Conservation (phyloP, 2,113 vertebrate species). For the Eulemur macaco region DNA sequence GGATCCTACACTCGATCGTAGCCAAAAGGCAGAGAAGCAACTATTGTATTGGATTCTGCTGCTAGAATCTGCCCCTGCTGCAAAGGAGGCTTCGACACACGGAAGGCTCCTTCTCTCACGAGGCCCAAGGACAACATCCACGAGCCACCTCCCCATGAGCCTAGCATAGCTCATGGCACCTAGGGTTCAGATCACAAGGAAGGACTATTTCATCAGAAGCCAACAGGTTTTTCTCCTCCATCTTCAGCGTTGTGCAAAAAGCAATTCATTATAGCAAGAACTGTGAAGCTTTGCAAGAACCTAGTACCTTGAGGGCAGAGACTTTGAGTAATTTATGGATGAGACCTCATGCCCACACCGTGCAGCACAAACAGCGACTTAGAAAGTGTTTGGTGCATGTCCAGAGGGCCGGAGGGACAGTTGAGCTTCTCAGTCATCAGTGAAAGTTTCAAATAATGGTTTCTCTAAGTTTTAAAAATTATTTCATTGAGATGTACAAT, state of each 20-base stretch:
- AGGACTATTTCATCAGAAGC: background rate
- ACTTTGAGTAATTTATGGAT: background rate
- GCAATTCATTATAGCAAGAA: background rate
- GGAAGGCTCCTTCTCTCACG: background rate
- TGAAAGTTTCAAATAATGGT: background rate
- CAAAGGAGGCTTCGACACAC: background rate
- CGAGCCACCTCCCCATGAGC: too few species aligned
- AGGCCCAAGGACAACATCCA: background rate
- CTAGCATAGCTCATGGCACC: background rate
- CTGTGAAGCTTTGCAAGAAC: background rate
- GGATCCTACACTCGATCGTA: too few species aligned
- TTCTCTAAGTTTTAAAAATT: background rate
- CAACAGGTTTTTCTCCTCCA: background rate
- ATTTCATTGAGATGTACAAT: background rate
- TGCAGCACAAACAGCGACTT: background rate
- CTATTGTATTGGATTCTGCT: too few species aligned
- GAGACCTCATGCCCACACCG: background rate
- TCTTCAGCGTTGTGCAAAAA: background rate
- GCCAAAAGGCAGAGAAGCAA: too few species aligned
- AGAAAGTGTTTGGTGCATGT: fast-evolving
- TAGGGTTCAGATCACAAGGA: background rate
- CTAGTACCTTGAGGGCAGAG: background rate
- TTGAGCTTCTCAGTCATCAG: background rate
- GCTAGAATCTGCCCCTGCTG: background rate
- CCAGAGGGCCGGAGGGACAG: background rate